Base-by-base conservation (phyloP, 2,888 invertebrate genomes). In the Ophioninae sp. region DNA sequence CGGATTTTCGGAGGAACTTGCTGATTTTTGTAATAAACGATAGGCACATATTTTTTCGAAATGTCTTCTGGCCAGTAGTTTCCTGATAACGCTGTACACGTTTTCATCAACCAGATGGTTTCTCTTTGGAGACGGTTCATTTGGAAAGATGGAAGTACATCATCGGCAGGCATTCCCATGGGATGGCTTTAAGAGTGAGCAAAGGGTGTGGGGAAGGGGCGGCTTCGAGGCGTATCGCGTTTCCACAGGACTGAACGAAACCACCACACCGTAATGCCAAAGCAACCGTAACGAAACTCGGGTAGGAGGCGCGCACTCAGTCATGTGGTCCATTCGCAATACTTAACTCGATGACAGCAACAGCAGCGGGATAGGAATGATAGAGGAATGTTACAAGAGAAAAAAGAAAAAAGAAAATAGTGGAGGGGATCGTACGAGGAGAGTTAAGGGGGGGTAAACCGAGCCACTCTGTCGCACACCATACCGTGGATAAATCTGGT, bases 181-280 rank as follows among this genome's bases (percentile, higher is more conserved):
- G 39, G 50, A 20, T 41, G 13, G 21, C 77, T 72, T 23, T 50
- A 50, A 67, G 81, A 72, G 59, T 76, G 83, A 67, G 73, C 30
- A 1, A 10, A 13, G 77, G 80, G 81, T 75, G n/a, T n/a, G n/a
- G n/a, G n/a, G n/a, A n/a, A n/a, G n/a, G 72, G 39, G 77, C 44
- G 65, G 76, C 83, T 82, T 80, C 68, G 83, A 85, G 86, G 79
- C 90, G 82, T 91, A 91, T 91, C 91, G 89, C 89, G 88, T 91
- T 91, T 91, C 91, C 91, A 88, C 91, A 91, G 90, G 88, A 88
- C 84, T 90, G 90, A 89, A 87, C 91, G 89, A 86, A 85, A 85
- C 75, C 75, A 73, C 79, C 70, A 72, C 83, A 82, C 87, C 85
- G 88, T 89, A 88, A 88, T 85, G 86, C 85, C 78, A 81, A 76